Conservation (phyloP, 2,888 invertebrate genomes). For the Chydorus sphaericus region DNA sequence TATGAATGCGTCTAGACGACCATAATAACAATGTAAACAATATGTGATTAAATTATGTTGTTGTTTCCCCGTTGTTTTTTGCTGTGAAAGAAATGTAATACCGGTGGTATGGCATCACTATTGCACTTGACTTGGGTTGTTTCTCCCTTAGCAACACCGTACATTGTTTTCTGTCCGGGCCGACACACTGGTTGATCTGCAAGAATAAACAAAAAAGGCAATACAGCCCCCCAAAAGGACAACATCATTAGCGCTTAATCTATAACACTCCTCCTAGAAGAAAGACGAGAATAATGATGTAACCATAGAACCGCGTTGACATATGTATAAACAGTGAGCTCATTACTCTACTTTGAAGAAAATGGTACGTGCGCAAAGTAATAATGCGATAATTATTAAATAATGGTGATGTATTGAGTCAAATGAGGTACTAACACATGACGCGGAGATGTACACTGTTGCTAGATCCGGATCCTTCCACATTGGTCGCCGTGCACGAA, state of each 20-base stretch:
- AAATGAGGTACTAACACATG: constrained; percentile 87
- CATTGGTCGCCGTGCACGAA: constrained; percentile 76
- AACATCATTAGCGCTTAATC: no score
- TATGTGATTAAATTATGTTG: not conserved
- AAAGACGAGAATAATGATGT: no score
- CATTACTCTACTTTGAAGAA: no score
- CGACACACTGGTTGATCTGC: constrained; percentile 30
- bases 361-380: no score
- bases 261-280: no score
- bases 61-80: no score
- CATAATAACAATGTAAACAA: not conserved
- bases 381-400: no score
- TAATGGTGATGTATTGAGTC: no score
- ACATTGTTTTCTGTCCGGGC: constrained; percentile 55
- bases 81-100: not conserved
- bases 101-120: constrained; percentile 10
- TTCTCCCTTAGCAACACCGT: constrained; percentile 26
- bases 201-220: not conserved
- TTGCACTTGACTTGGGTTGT: constrained; percentile 10
- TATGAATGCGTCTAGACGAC: not conserved
- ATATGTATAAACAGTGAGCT: no score
- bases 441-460: constrained; percentile 65
- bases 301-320: no score
- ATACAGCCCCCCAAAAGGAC: no score
- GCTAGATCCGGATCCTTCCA: constrained; percentile 78